Evolutionary conservation across 2,888 invertebrate genomes (phyloP).

Genomic region (Hydraecia micacea): DNA sequence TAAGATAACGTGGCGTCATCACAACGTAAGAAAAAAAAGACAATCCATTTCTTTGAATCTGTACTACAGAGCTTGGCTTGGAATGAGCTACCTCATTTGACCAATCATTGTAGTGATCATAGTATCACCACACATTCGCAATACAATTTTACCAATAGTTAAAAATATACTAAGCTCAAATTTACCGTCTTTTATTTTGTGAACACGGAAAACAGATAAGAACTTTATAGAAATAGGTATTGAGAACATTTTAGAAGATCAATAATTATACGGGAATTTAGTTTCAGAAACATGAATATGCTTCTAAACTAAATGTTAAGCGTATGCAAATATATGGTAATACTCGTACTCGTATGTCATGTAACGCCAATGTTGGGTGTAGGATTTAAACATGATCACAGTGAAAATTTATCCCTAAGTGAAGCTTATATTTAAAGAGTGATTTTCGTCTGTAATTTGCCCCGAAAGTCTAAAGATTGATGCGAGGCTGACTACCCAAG

Average conservation of each 20-base stretch:
- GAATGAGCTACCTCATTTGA: neutral
- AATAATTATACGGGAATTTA: slow-evolving; percentile 35
- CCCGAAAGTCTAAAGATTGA: neutral
- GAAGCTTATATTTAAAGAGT: neutral
- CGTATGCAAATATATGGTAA: slow-evolving; percentile 31
- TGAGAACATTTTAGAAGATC: slow-evolving; percentile 26
- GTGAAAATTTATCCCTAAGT: neutral
- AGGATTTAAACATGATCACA: slow-evolving; percentile 1
- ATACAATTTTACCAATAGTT: neutral
- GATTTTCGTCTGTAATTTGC: neutral
- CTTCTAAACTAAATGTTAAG: slow-evolving; percentile 34
- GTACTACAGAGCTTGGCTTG: neutral
- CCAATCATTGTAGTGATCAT: neutral
- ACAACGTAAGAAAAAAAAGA: neutral
- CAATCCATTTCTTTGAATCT: neutral
- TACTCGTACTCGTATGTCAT: slow-evolving; percentile 1
- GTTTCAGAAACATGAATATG: slow-evolving; percentile 49
- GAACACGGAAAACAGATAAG: neutral
- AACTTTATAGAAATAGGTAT: neutral
- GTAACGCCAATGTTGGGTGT: slow-evolving; percentile 10
- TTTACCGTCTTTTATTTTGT: neutral
- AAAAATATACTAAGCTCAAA: neutral
- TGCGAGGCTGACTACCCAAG: neutral
- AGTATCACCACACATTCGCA: neutral
- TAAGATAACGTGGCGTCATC: no score